Evolutionary conservation across 1,140 invertebrate species (phyloP).

Genomic region (Melanaphis sacchari): DNA sequence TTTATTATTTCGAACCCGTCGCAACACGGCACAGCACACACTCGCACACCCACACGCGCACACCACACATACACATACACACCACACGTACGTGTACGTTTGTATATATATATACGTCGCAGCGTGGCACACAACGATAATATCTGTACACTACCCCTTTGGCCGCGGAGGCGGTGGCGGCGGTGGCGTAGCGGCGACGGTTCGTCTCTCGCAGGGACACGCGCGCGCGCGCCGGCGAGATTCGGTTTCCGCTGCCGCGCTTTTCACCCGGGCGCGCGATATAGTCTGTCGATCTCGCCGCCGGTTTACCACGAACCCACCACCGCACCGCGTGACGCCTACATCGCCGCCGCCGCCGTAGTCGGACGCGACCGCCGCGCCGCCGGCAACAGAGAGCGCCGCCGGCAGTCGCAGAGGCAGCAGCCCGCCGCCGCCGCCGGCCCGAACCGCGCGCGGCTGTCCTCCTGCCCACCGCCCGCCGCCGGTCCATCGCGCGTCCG

Average conservation of each 20-base stretch:
- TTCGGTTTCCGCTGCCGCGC: background rate
- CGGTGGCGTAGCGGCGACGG: background rate
- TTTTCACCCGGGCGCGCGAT: background rate
- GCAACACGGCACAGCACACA: background rate
- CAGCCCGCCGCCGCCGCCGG: background rate
- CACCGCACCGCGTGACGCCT: background rate
- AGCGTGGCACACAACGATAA: conserved; percentile 16
- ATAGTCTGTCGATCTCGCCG: conserved; percentile 16
- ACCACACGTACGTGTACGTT: too few species aligned
- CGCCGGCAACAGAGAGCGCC: conserved; percentile 2
- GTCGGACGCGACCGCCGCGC: background rate
- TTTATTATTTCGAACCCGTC: background rate
- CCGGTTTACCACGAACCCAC: conserved; percentile 17
- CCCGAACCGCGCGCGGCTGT: background rate
- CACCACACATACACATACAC: background rate
- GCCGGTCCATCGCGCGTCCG: background rate
- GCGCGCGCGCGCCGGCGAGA: conserved; percentile 4
- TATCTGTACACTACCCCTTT: background rate
- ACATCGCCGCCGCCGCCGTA: background rate
- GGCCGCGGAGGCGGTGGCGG: background rate
- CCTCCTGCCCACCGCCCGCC: background rate
- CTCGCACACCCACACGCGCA: too few species aligned
- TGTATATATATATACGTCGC: background rate
- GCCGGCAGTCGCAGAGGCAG: too few species aligned
- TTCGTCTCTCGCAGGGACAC: conserved; percentile 10